phyloP scores from a whole-genome alignment of 30 jellyfish, hydroid and myxozoan genomes.

The Aurelia sp. region DNA sequence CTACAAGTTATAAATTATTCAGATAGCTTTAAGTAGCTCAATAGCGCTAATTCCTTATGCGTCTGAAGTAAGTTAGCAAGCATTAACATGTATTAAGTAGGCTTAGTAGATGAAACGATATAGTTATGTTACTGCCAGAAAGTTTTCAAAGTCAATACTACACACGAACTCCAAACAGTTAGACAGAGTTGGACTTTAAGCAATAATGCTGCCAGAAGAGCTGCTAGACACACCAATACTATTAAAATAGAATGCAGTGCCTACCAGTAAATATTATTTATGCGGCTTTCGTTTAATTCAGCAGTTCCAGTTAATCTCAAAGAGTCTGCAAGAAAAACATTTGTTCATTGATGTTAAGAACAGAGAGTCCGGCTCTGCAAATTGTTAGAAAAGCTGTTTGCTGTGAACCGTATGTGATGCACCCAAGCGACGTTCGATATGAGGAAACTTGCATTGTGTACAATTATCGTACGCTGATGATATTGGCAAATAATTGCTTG shows the following conservation, averaged over 20 bases:
- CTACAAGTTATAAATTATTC: no score
- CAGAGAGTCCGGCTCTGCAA: conserved; percentile 58
- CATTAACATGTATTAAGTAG: no score
- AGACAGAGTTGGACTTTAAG: no score
- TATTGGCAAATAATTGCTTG: conserved; percentile 49
- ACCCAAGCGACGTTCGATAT: conserved; percentile 19
- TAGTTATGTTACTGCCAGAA: no score
- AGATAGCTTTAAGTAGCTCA: no score
- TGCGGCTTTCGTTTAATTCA: conserved; percentile 59
- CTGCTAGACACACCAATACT: no score
- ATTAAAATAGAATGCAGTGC: conserved; percentile 8
- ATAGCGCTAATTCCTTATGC: no score
- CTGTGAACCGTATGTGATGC: conserved; percentile 32
- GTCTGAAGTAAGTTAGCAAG: no score
- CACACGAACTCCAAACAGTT: no score
- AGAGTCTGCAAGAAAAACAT: conserved; percentile 42
- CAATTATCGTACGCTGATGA: conserved; percentile 7
- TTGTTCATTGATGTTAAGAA: conserved; percentile 36
- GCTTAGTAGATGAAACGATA: no score
- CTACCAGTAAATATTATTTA: conserved; percentile 54
- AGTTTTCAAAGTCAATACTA: no score
- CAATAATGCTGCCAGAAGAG: no score
- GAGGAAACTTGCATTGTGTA: conserved; percentile 14
- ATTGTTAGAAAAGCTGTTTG: conserved; percentile 40
- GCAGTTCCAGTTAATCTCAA: conserved; percentile 40